These are phyloP conservation scores for Hyposoter didymator DNA, from an alignment of 2,888 invertebrate species.

Conservation along the genomic window DNA sequence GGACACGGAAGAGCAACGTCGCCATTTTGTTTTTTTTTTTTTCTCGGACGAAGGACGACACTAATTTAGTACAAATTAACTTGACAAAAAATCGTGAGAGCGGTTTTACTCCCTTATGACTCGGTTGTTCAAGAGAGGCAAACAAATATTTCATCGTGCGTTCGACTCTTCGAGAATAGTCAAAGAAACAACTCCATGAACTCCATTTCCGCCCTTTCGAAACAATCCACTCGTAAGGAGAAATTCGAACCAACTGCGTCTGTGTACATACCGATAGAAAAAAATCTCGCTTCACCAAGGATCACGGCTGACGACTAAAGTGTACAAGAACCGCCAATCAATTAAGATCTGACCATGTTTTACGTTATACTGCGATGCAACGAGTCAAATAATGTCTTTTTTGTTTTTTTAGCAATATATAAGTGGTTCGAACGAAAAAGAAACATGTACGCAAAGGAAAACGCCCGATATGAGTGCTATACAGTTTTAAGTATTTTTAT, in stretches of 20 bases:
- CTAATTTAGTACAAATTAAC: slow-evolving; percentile 58
- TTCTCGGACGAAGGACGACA: neutral
- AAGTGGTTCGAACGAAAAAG: slow-evolving; percentile 38
- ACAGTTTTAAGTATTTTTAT: slow-evolving; percentile 63
- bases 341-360: slow-evolving; percentile 40
- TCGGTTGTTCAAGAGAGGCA: neutral
- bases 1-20: neutral
- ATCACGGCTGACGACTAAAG: slow-evolving; percentile 51
- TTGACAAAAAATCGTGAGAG: slow-evolving; percentile 38
- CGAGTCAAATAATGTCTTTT: slow-evolving; percentile 45
- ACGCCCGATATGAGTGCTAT: slow-evolving; percentile 63
- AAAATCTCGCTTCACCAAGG: slow-evolving; percentile 45
- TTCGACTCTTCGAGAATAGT: neutral
- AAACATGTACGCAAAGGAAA: slow-evolving; percentile 35
- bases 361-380: slow-evolving; percentile 23
- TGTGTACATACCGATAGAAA: slow-evolving; percentile 66
- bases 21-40: neutral
- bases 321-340: slow-evolving; percentile 30
- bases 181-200: slow-evolving; percentile 9
- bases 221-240: neutral
- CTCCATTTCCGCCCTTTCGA: neutral
- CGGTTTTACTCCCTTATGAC: slow-evolving; percentile 14
- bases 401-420: slow-evolving; percentile 55
- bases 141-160: neutral
- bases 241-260: slow-evolving; percentile 27